A percentile compares a stretch with the other conserved stretches of the same genome.
phyloP scores from a whole-genome alignment of 2,113 vertebrate genomes.

The Peromyscus maniculatus region DNA sequence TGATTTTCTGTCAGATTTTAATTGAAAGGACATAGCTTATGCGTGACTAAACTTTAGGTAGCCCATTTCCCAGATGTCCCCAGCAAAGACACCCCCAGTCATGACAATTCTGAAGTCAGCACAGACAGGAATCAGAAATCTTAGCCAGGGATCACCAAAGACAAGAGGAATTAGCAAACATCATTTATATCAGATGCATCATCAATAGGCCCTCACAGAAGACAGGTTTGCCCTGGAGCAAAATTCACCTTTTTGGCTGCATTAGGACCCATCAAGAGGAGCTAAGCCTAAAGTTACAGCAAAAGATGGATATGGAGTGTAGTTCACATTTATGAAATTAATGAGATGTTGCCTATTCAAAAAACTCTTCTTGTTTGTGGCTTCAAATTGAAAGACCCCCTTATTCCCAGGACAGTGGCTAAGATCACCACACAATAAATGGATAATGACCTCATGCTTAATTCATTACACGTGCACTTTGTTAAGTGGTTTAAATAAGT shows the following conservation, averaged over 20 bases:
- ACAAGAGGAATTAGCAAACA: not conserved
- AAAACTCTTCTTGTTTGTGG: not conserved
- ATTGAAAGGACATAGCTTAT: not conserved
- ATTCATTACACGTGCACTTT: not conserved
- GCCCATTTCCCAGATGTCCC: not conserved
- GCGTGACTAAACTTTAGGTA: not conserved
- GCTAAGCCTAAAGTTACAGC: not conserved
- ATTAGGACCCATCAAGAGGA: not conserved
- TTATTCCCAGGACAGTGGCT: not conserved
- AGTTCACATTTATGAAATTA: not conserved
- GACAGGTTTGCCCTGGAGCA: not conserved
- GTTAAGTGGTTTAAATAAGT: constrained; percentile 19
- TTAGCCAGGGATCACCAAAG: not conserved
- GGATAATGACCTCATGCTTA: constrained; percentile 48
- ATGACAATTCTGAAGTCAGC: accelerated
- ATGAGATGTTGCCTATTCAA: not conserved
- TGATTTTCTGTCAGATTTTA: not conserved
- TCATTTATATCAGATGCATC: not conserved
- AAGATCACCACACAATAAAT: constrained; percentile 23
- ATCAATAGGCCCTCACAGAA: accelerated
- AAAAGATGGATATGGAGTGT: not conserved
- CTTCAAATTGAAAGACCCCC: constrained; percentile 25
- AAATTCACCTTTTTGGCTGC: not conserved
- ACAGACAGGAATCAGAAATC: not conserved
- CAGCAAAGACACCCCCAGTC: not conserved